Conservation (phyloP, 2,888 invertebrate genomes). For the Cryptophagus acutangulus region DNA sequence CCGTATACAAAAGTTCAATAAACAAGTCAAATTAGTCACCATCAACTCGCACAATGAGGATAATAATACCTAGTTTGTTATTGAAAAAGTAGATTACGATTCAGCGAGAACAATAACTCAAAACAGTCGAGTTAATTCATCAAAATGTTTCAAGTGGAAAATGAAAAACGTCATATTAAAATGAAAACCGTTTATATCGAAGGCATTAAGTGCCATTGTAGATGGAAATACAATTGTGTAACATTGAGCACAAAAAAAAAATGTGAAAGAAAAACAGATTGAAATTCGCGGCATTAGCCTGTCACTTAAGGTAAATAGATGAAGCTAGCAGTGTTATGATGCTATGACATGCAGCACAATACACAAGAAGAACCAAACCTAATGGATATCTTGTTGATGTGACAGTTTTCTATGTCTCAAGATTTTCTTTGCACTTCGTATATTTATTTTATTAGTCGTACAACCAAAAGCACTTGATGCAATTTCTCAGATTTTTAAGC, state of each 20-base stretch:
- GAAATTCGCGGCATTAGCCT: slow-evolving; percentile 39
- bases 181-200: slow-evolving; percentile 38
- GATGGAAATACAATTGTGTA: slow-evolving; percentile 33
- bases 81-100: slow-evolving; percentile 26
- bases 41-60: slow-evolving; percentile 5
- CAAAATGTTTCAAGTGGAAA: slow-evolving; percentile 28
- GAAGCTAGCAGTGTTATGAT: slow-evolving; percentile 31
- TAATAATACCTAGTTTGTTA: slow-evolving; percentile 16
- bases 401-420: slow-evolving; percentile 29
- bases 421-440: slow-evolving; percentile 26
- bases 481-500: slow-evolving; percentile 22
- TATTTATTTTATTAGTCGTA: too few relatives aligned
- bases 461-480: slow-evolving; percentile 26
- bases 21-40: slow-evolving; percentile 9
- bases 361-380: slow-evolving; percentile 20
- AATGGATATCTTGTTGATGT: slow-evolving; percentile 28
- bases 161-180: slow-evolving; percentile 39
- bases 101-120: slow-evolving; percentile 22
- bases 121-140: slow-evolving; percentile 28
- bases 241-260: too few relatives aligned
- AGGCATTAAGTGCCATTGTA: slow-evolving; percentile 37
- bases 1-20: slow-evolving; percentile 7
- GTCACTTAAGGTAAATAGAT: slow-evolving; percentile 41
- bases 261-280: slow-evolving; percentile 33
- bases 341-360: slow-evolving; percentile 26